Percentiles rank a stretch among this genome's conserved stretches.
Conservation (phyloP, 2,888 invertebrate species). For the Drosophila bunnanda region DNA sequence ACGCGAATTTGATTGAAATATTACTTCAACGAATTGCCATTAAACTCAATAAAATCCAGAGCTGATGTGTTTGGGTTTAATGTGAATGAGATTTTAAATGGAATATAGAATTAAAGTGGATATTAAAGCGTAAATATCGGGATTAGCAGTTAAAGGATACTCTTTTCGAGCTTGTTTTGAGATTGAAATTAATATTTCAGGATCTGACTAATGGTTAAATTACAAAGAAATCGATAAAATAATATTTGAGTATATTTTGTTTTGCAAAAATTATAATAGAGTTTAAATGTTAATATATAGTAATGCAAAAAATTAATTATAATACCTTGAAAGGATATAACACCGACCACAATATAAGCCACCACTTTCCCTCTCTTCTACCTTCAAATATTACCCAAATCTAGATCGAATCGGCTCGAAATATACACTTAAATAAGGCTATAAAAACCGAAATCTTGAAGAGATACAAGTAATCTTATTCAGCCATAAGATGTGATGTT, state of each 20-base stretch:
- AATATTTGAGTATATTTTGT: too few relatives aligned
- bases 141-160: rapidly evolving
- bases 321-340: too few relatives aligned
- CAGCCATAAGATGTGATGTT: conserved; percentile 10
- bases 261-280: too few relatives aligned
- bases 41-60: conserved; percentile 12
- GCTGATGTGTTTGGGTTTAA: conserved; percentile 4
- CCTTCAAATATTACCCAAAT: not conserved
- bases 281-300: too few relatives aligned
- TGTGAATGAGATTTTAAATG: not conserved
- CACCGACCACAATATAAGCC: too few relatives aligned
- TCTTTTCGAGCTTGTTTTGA: not conserved
- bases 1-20: conserved; percentile 55
- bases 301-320: too few relatives aligned
- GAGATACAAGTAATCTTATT: not conserved
- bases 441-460: not conserved
- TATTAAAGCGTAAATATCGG: not conserved
- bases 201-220: not conserved
- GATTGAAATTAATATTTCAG: not conserved
- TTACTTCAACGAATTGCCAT: conserved; percentile 39
- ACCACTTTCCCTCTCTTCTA: too few relatives aligned
- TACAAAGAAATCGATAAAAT: not conserved
- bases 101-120: not conserved
- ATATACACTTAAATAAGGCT: not conserved
- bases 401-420: not conserved